These are phyloP conservation scores for Zalophus californianus DNA, from an alignment of 2,797 vertebrate species.

Conservation along the genomic window DNA sequence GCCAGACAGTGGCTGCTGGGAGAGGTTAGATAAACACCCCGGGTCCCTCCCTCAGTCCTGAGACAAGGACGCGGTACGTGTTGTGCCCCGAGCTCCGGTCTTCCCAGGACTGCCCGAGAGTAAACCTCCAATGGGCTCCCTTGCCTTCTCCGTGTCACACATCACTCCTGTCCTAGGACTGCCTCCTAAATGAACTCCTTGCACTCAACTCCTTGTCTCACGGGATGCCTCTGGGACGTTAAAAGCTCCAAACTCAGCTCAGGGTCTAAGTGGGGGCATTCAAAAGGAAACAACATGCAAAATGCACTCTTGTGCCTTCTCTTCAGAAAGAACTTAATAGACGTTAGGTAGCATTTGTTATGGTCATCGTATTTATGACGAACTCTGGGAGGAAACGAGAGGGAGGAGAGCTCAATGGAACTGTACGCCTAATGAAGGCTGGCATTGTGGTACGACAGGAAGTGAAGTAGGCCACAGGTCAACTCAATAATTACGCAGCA, in stretches of 20 bases:
- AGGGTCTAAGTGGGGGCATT: neutral
- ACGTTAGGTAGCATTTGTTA: neutral
- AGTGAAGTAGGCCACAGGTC: neutral
- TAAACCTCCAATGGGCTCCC: neutral
- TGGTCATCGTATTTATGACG: neutral
- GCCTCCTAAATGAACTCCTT: neutral
- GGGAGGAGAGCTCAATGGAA: neutral
- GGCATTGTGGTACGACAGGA: neutral
- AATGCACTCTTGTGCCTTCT: neutral
- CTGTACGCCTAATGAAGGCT: neutral
- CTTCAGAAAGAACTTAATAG: neutral
- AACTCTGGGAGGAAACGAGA: neutral
- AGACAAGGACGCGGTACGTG: rapidly evolving
- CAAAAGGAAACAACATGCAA: neutral
- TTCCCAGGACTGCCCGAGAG: rapidly evolving
- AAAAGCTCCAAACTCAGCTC: neutral
- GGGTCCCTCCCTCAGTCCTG: too few relatives aligned
- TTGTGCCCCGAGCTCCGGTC: rapidly evolving
- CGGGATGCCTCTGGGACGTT: neutral
- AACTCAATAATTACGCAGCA: neutral
- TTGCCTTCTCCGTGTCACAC: neutral
- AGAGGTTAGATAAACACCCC: rapidly evolving
- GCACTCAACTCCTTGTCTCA: neutral
- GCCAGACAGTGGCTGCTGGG: rapidly evolving
- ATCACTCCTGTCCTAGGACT: neutral